Evolutionary conservation across 2,113 vertebrate species (phyloP).

Genomic region (Crypturellus undulatus): DNA sequence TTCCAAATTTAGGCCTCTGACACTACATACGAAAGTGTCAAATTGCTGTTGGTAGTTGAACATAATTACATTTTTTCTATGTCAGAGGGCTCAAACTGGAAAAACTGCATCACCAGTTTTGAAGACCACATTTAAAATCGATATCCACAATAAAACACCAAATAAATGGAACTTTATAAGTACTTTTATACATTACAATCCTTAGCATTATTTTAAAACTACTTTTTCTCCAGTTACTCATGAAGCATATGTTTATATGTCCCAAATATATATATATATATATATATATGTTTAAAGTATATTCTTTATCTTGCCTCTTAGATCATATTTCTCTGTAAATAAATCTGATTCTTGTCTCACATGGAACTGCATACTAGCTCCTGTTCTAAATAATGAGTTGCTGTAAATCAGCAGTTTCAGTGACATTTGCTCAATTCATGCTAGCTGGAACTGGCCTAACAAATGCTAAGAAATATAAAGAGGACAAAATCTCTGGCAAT

Average conservation of each 20-base stretch:
- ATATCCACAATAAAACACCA: neutral
- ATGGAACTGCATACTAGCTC: neutral
- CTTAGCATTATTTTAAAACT: neutral
- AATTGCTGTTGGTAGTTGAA: neutral
- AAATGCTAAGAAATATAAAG: neutral
- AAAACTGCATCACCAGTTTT: neutral
- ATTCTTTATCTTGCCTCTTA: neutral
- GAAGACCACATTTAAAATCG: neutral
- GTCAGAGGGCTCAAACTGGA: neutral
- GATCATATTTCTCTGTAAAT: neutral
- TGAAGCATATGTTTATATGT: neutral
- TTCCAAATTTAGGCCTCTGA: neutral
- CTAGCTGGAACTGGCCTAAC: neutral
- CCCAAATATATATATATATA: too few relatives aligned
- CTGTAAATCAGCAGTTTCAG: neutral
- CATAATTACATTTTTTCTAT: neutral
- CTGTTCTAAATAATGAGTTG: neutral
- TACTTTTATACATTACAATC: neutral
- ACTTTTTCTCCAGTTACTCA: neutral
- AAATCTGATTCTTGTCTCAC: conserved; percentile 1
- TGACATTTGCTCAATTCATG: neutral
- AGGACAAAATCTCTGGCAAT: neutral
- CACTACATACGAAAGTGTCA: neutral
- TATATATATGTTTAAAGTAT: neutral
- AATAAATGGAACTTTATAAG: neutral